These are phyloP conservation scores for Mantis religiosa DNA, from an alignment of 2,888 invertebrate genomes.

Conservation along the genomic window DNA sequence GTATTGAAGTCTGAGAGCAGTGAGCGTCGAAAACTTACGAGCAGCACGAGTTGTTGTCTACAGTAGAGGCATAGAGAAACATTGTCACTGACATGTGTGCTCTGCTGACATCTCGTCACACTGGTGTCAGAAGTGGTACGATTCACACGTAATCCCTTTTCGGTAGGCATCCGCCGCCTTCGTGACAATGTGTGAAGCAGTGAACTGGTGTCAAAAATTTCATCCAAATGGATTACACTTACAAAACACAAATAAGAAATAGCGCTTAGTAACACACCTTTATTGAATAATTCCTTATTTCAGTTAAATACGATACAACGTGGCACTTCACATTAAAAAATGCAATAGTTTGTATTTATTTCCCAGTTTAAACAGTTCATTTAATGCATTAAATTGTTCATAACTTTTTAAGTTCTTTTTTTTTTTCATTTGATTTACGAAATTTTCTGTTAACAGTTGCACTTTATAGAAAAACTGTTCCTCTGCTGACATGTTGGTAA, in stretches of 20 bases:
- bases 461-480: neutral
- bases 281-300: slow-evolving; percentile 22
- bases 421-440: neutral
- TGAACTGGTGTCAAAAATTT: too few species aligned
- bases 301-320: slow-evolving; percentile 14
- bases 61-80: too few species aligned
- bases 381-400: neutral
- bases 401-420: neutral
- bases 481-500: too few species aligned
- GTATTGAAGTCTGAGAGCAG: too few species aligned
- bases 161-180: too few species aligned
- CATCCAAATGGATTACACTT: neutral
- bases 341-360: neutral
- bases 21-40: too few species aligned
- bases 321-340: slow-evolving; percentile 27
- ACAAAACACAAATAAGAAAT: neutral
- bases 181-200: too few species aligned
- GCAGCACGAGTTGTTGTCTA: too few species aligned
- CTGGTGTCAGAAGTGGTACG: too few species aligned
- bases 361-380: neutral
- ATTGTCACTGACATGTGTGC: too few species aligned
- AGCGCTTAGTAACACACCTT: slow-evolving; percentile 26
- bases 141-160: too few species aligned
- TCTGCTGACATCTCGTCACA: too few species aligned
- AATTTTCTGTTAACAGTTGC: neutral